Conservation (phyloP, 2,888 invertebrate species). For the Cyclophora albipunctata region DNA sequence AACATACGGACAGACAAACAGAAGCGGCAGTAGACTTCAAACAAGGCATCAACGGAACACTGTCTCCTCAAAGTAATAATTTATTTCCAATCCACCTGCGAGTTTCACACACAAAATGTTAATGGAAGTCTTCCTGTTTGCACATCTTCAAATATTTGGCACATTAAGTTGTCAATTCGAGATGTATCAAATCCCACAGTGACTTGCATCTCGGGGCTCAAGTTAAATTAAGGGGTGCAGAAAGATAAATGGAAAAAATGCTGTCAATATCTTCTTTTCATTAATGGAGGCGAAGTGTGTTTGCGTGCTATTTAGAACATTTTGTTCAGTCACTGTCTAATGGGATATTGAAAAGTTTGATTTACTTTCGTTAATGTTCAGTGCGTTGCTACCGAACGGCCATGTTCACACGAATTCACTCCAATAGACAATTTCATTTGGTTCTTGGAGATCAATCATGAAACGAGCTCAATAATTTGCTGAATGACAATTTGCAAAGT, state of each 20-base stretch:
- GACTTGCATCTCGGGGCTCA: slow-evolving; percentile 47
- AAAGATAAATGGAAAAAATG: slow-evolving; percentile 56
- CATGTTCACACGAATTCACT: slow-evolving; percentile 6
- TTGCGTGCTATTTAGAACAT: slow-evolving; percentile 44
- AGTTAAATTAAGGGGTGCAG: slow-evolving; percentile 56
- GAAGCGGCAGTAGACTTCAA: no score
- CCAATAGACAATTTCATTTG: not conserved
- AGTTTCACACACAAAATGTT: no score
- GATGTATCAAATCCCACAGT: slow-evolving; percentile 41
- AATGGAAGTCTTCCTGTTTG: no score
- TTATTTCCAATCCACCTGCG: no score
- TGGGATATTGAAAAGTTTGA: slow-evolving; percentile 29
- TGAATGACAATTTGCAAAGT: no score
- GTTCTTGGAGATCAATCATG: no score
- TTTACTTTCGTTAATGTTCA: slow-evolving; percentile 14
- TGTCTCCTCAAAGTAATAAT: no score
- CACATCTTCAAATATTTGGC: slow-evolving; percentile 11
- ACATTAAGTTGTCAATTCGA: slow-evolving; percentile 55
- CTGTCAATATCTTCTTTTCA: slow-evolving; percentile 63
- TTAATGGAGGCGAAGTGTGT: slow-evolving; percentile 56
- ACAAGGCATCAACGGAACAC: no score
- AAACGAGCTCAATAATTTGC: no score
- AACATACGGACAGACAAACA: no score
- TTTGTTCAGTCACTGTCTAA: slow-evolving; percentile 35
- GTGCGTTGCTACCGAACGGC: no score